Conservation (phyloP, 1,140 invertebrate genomes). For the Rhynchophorus ferrugineus region DNA sequence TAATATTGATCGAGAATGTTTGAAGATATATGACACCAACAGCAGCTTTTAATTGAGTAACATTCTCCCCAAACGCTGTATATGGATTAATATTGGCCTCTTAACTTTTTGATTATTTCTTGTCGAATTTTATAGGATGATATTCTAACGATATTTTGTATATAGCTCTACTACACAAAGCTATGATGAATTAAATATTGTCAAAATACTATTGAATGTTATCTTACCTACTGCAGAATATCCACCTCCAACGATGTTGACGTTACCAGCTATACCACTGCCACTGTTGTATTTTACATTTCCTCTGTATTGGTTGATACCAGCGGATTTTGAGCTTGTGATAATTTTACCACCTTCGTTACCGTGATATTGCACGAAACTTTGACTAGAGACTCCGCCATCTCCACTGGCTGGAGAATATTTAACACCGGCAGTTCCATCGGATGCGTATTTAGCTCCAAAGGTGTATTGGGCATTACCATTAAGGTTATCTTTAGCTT, state of each 20-base stretch:
- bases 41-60: too few relatives aligned
- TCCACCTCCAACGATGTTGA: slow-evolving; percentile 34
- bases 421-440: neutral
- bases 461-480: neutral
- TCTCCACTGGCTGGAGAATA: neutral
- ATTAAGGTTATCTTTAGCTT: neutral
- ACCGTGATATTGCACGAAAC: slow-evolving; percentile 13
- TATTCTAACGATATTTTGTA: too few relatives aligned
- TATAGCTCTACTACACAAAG: too few relatives aligned
- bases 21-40: too few relatives aligned
- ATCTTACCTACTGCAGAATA: slow-evolving; percentile 31
- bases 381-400: slow-evolving; percentile 15
- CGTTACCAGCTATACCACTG: slow-evolving; percentile 18
- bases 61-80: too few relatives aligned
- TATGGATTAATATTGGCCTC: too few relatives aligned
- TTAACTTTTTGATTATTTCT: too few relatives aligned
- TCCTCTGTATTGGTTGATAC: neutral
- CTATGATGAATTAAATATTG: neutral
- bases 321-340: neutral
- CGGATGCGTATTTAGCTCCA: too few relatives aligned
- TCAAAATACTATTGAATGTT: neutral
- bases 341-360: neutral
- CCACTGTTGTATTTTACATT: neutral
- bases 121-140: too few relatives aligned
- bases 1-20: too few relatives aligned